Conservation (phyloP, 2,888 invertebrate genomes). For the Leucophora obtusa region DNA sequence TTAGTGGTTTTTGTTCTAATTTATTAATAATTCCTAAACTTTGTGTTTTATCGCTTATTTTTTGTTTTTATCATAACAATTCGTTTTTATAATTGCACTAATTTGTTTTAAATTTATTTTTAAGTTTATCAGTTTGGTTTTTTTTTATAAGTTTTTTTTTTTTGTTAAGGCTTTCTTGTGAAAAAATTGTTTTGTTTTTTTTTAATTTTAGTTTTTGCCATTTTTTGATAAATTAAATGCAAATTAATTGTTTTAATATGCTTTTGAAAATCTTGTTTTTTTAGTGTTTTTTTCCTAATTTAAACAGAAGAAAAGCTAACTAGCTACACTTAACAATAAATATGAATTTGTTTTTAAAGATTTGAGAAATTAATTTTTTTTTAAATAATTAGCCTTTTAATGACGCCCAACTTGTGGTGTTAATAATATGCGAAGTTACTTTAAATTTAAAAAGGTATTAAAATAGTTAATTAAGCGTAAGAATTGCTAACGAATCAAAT, state of each 20-base stretch:
- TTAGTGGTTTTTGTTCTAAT: slow-evolving; percentile 33
- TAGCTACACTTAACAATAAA: background rate
- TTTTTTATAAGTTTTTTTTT: slow-evolving; percentile 48
- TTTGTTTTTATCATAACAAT: slow-evolving; percentile 48
- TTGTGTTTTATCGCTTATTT: slow-evolving; percentile 34
- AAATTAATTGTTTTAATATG: slow-evolving; percentile 57
- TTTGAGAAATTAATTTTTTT: too few species aligned
- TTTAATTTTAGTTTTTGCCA: slow-evolving; percentile 22
- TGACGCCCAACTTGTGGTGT: too few species aligned
- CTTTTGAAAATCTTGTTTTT: slow-evolving; percentile 9
- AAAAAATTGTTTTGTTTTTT: slow-evolving; percentile 42
- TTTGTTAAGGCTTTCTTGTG: slow-evolving; percentile 60
- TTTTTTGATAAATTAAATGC: slow-evolving; percentile 61
- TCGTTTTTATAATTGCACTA: slow-evolving; percentile 62
- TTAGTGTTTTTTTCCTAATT: background rate
- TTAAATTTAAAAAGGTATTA: too few species aligned
- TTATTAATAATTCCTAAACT: slow-evolving; percentile 63
- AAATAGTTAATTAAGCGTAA: too few species aligned
- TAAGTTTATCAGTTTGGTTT: slow-evolving; percentile 22
- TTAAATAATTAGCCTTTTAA: too few species aligned
- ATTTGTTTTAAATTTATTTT: slow-evolving; percentile 39
- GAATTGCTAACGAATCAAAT: too few species aligned
- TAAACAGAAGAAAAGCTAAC: slow-evolving; percentile 18
- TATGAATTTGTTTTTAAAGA: background rate
- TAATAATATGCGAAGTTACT: too few species aligned